phyloP scores from a whole-genome alignment of 2,888 invertebrate species.

The Heliconius erato region DNA sequence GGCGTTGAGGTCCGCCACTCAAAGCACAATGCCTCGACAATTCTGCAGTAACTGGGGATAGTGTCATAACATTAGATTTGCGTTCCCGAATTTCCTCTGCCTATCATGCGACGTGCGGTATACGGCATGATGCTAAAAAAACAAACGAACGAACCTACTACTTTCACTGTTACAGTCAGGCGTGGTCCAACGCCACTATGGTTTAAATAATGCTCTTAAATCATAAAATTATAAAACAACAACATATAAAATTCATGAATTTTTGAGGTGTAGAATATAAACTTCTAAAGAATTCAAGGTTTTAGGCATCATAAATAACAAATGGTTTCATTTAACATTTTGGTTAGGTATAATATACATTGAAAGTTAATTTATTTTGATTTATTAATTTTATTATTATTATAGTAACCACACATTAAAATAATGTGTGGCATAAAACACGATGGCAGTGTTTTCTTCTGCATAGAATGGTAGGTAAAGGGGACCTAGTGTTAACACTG shows the following conservation, averaged over 20 bases:
- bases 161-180: background rate
- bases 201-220: background rate
- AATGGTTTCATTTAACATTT: constrained; percentile 5
- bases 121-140: no score
- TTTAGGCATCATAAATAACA: background rate
- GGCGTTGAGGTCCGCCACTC: no score
- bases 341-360: background rate
- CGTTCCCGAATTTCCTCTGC: no score
- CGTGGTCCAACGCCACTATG: background rate
- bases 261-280: background rate
- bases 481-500: background rate
- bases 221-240: background rate
- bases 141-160: background rate
- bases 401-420: background rate
- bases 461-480: background rate
- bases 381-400: background rate
- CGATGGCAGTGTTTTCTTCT: background rate
- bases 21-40: no score
- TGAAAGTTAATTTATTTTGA: background rate
- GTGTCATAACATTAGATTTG: no score
- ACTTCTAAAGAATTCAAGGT: background rate
- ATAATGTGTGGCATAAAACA: background rate
- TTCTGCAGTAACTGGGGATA: no score
- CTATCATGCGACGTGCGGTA: no score
- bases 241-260: constrained; percentile 4